Conservation (phyloP, 2,113 vertebrate genomes). For the Cromileptes altivelis region DNA sequence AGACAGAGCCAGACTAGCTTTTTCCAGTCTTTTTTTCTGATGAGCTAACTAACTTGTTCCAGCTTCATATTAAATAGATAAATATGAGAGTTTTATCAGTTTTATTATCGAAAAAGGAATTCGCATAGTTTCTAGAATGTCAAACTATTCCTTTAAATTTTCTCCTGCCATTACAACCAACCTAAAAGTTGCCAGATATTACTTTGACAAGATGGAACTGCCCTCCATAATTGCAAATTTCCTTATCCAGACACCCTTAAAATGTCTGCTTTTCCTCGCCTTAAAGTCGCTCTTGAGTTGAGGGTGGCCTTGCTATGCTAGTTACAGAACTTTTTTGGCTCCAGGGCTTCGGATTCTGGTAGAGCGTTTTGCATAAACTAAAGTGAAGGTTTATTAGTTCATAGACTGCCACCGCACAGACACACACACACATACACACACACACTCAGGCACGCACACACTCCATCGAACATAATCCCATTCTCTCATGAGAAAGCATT, state of each 20-base stretch:
- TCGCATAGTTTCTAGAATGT: not conserved
- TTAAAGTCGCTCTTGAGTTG: conserved; percentile 58
- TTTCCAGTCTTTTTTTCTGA: conserved; percentile 5
- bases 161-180: conserved; percentile 1
- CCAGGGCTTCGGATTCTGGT: conserved; percentile 59
- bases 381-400: conserved; percentile 75
- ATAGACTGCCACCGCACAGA: conserved; percentile 54
- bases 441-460: conserved; percentile 50
- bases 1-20: not conserved
- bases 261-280: conserved; percentile 41
- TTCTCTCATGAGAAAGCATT: conserved; percentile 84
- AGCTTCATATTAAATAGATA: no score
- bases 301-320: conserved; percentile 61
- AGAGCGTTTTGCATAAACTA: conserved; percentile 69
- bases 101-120: not conserved
- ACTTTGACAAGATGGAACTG: conserved; percentile 25
- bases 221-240: conserved; percentile 52
- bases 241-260: conserved; percentile 37
- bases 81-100: no score
- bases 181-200: conserved; percentile 19
- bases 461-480: conserved; percentile 80
- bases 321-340: conserved; percentile 67
- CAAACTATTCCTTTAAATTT: not conserved
- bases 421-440: conserved; percentile 37
- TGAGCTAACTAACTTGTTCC: not conserved